Evolutionary conservation across 2,797 vertebrate genomes (phyloP).

Genomic region (Pyrocephalus nanus): DNA sequence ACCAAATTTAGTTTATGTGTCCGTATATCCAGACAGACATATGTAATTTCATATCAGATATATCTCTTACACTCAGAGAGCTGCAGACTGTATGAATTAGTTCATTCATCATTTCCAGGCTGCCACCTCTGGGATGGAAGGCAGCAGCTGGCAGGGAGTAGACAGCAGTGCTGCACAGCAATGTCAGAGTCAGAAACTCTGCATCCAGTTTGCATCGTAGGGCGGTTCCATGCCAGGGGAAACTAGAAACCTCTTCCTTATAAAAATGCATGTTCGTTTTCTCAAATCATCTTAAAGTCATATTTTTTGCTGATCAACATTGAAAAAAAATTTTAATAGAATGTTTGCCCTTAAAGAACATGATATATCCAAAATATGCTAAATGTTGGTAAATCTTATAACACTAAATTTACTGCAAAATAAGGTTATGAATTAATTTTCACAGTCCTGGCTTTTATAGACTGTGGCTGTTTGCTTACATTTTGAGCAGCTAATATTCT

Average conservation of each 20-base stretch:
- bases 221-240: neutral
- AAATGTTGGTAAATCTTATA: neutral
- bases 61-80: neutral
- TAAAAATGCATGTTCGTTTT: neutral
- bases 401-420: neutral
- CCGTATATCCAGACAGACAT: neutral
- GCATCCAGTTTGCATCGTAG: neutral
- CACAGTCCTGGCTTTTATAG: neutral
- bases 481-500: constrained; percentile 33
- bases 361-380: neutral
- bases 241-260: neutral
- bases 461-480: neutral
- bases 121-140: neutral
- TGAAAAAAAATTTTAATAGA: neutral
- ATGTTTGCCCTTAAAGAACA: neutral
- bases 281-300: neutral
- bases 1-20: neutral
- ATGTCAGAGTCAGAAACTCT: neutral
- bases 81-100: constrained; percentile 6
- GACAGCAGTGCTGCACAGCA: neutral
- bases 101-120: constrained; percentile 38
- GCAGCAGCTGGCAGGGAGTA: constrained; percentile 11
- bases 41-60: neutral
- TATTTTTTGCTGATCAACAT: neutral
- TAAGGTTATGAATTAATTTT: constrained; percentile 18